A percentile compares a stretch with the other conserved stretches of the same genome.
These are phyloP conservation scores for Tachystola acroxantha DNA, from an alignment of 2,888 invertebrate genomes.

Conservation along the genomic window DNA sequence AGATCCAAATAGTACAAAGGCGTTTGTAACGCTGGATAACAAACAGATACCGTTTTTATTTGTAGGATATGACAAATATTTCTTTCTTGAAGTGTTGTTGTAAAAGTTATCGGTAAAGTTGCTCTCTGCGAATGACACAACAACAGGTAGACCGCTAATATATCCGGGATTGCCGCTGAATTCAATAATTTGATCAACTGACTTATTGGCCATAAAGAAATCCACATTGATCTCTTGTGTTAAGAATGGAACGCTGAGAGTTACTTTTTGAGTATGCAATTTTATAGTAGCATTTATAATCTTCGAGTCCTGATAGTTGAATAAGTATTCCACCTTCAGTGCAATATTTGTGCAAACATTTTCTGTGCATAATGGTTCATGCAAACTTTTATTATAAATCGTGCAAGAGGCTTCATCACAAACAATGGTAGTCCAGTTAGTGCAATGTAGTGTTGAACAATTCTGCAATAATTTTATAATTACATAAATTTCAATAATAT, in stretches of 20 bases:
- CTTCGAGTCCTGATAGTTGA: slow-evolving; percentile 47
- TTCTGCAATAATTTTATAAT: slow-evolving; percentile 43
- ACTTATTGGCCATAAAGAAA: slow-evolving; percentile 46
- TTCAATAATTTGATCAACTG: slow-evolving; percentile 35
- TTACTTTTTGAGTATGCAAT: slow-evolving; percentile 38
- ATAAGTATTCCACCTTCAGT: slow-evolving; percentile 46
- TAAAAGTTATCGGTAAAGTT: slow-evolving; percentile 51
- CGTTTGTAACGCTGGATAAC: slow-evolving; percentile 40
- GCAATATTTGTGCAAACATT: slow-evolving; percentile 48
- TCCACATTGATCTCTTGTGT: slow-evolving; percentile 47
- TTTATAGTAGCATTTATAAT: slow-evolving; percentile 52
- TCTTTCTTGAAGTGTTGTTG: slow-evolving; percentile 28
- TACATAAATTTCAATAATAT: too few species aligned
- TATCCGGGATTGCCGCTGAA: slow-evolving; percentile 90
- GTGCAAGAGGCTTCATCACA: slow-evolving; percentile 42
- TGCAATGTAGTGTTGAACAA: slow-evolving; percentile 52
- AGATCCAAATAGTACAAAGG: slow-evolving; percentile 62
- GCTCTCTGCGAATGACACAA: slow-evolving; percentile 47
- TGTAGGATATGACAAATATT: slow-evolving; percentile 39
- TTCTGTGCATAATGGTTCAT: slow-evolving; percentile 50
- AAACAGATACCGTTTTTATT: slow-evolving; percentile 64
- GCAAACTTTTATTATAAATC: slow-evolving; percentile 40
- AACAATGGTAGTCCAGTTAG: slow-evolving; percentile 49
- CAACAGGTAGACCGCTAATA: slow-evolving; percentile 80
- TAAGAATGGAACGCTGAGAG: slow-evolving; percentile 31